These are phyloP conservation scores for Iselma pallidipennis DNA, from an alignment of 2,888 invertebrate species.

Conservation along the genomic window DNA sequence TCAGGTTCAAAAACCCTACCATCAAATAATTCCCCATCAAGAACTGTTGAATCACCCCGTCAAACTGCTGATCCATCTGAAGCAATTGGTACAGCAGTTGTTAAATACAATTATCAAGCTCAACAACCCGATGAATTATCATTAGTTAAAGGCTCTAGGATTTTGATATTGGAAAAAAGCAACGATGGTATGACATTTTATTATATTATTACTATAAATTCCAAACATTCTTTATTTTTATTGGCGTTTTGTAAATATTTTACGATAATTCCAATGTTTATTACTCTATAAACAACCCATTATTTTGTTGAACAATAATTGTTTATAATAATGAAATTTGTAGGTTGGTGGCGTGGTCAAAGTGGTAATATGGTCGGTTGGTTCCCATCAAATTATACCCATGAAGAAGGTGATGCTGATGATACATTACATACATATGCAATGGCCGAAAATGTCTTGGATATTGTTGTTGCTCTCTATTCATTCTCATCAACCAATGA, in stretches of 20 bases:
- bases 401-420: constrained; percentile 84
- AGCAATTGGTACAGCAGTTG: constrained; percentile 86
- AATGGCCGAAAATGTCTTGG: constrained; percentile 93
- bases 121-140: constrained; percentile 96
- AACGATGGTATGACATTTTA: constrained; percentile 71
- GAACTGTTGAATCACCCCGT: constrained; percentile 74
- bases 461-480: constrained; percentile 94
- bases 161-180: constrained; percentile 95
- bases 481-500: constrained; percentile 92
- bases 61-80: constrained; percentile 83
- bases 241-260: too few species aligned
- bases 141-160: constrained; percentile 91
- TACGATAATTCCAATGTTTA: too few species aligned
- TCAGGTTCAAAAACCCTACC: constrained; percentile 86
- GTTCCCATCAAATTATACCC: constrained; percentile 99
- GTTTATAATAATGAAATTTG: constrained; percentile 22
- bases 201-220: not conserved
- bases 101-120: constrained; percentile 94
- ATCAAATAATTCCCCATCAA: constrained; percentile 81
- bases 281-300: too few species aligned
- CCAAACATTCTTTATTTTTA: not conserved
- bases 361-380: constrained; percentile 74
- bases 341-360: constrained; percentile 96
- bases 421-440: constrained; percentile 90
- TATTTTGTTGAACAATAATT: constrained; percentile 54